Base-by-base conservation (phyloP, 37 sponge, comb jelly and placozoan species). In the Ianthella basta region DNA sequence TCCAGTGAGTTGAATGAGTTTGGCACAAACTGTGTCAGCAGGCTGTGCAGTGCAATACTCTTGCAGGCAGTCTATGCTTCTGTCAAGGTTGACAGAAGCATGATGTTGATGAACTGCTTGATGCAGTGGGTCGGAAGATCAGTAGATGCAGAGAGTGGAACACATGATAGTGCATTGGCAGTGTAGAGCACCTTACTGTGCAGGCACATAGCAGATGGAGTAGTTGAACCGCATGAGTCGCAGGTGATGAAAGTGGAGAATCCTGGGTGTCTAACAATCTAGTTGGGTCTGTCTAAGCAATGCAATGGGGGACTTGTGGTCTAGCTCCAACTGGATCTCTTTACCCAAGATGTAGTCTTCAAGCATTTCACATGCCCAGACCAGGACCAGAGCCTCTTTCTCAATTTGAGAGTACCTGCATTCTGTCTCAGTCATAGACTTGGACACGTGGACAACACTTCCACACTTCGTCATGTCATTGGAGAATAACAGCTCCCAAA, bases 241-340 rank as follows among this genome's bases (percentile, higher is more conserved):
- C 27, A 90, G 25, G 20, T 83, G 37, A 34, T 83, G 37, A 34
- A 86, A 86, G 35, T 83, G 64, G 59, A 82, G 91, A 38, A 85
- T 65, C 57, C 83, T 34, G 23, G 73, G 19, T 40, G 86, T 86
- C 20, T 82, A 79, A 25, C 82, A 79, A 4, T 90, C 83, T 37
- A 90, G 55, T 38, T 75, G 32, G 38, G 85, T 85, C 30, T 55
- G 60, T 39, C 83, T 86, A 27, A 90, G 55, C 24, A 86, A 44
- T 0, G 91, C 68, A 30, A 90, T 70, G 4, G 82, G 41, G 10
- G 91, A 86, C 70, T 90, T 90, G 69, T 90, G 91, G 36, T 90
- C 91, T 10, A 86, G 86, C 36, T 86, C 38, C 23, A 81, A 40
- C 39, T 85, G 86, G 54, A 86, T 82, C 60, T 24, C 16, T 25